Evolutionary conservation across 2,888 invertebrate species (phyloP), one percentile per base, ranked within the genome.

Genomic region (Perithous albicinctus): DNA sequence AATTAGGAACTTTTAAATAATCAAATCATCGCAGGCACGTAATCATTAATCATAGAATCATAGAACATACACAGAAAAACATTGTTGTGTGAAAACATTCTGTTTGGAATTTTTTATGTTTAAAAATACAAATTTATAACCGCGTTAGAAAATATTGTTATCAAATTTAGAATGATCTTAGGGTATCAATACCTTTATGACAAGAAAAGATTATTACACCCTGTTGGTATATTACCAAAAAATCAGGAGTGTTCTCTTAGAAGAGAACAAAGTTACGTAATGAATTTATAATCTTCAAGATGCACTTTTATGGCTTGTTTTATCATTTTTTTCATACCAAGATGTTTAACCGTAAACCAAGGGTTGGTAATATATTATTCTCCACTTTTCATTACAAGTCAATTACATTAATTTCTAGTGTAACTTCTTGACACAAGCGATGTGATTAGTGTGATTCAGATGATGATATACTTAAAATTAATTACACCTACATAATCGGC

Each of bases 1-100:
- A 51, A 75, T 78, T 59, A 72, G 59, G 35, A 32, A 38, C 32
- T 70, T 12, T 51, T 48, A 3, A 23, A 29, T 7, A 26, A 61
- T 18, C 10, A 15, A 15, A 0, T 23, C 8, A 46, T 23, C 2
- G 20, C 12, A 8, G 2, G 23, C 4, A 20, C 2, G 20, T 51
- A 8, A 23, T 23, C 1, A 23, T 51, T 51, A 3, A 4, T 20
- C 10, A 10, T 41, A n/a, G n/a, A 23, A 23, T 18, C 20, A 48
- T 10, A 20, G 10, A 10, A 20, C 2, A 12, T 8, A 10, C 0
- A 3, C 20, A 23, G 4, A 12, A 23, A 8, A 20, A 51, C 1
- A 12, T 51, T 23, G n/a, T 51, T 2, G 48, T 20, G 20, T 12
- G 1, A 20, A 3, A 51, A 7, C 3, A n/a, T 41, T n/a, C 41